Conservation (phyloP, 2,797 vertebrate genomes). For the Apogon talboti region DNA sequence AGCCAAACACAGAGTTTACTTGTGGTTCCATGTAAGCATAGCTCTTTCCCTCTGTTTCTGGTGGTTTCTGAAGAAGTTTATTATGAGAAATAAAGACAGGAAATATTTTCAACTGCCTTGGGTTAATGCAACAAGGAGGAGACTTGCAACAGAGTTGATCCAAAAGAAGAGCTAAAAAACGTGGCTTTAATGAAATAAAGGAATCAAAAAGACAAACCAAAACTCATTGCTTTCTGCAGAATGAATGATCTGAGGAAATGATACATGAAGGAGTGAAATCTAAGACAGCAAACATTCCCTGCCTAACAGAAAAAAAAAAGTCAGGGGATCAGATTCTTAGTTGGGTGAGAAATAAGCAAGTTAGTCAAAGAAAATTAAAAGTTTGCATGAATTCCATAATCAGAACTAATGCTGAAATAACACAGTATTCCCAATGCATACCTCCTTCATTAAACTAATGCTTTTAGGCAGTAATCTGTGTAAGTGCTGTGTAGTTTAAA, state of each 20-base stretch:
- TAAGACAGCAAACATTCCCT: conserved; percentile 39
- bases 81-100: conserved; percentile 78
- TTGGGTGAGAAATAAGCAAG: conserved; percentile 23
- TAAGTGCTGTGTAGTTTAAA: conserved; percentile 21
- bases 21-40: conserved; percentile 61
- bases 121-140: conserved; percentile 65
- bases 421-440: conserved; percentile 19
- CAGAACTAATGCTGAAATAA: conserved; percentile 30
- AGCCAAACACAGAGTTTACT: conserved; percentile 65
- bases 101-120: conserved; percentile 74
- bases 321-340: conserved; percentile 26
- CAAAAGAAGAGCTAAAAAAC: conserved; percentile 55
- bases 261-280: conserved; percentile 54
- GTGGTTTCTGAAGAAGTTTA: conserved; percentile 73
- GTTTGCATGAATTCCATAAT: conserved; percentile 35
- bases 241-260: conserved; percentile 56
- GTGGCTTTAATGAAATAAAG: conserved; percentile 53
- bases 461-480: conserved; percentile 56
- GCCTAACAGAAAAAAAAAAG: conserved; percentile 43
- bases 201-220: conserved; percentile 49
- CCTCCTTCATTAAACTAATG: conserved; percentile 42
- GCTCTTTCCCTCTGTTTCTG: conserved; percentile 53
- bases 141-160: conserved; percentile 43
- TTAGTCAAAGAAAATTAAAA: conserved; percentile 28
- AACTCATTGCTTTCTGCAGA: conserved; percentile 35